A percentile compares a stretch with the other conserved stretches of the same genome.
Conservation (phyloP, 2,888 invertebrate genomes). For the Torymus aiolomorphi region DNA sequence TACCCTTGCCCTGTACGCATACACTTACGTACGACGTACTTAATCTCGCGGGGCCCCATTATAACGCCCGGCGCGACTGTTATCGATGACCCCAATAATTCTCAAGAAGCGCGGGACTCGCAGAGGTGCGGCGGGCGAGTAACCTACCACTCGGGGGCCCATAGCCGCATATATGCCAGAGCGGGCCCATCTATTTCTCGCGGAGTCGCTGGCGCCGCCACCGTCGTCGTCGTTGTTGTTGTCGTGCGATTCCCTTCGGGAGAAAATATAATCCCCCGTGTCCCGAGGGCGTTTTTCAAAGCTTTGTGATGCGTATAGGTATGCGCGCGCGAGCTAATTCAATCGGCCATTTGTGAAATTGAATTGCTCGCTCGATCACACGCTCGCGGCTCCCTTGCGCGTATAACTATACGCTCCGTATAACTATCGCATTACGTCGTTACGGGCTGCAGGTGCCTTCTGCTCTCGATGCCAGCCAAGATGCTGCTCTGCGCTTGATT, state of each 20-base stretch:
- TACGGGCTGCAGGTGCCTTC: no score
- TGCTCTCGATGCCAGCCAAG: no score
- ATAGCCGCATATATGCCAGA: no score
- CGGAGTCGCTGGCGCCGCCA: no score
- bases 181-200: no score
- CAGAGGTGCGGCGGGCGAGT: no score
- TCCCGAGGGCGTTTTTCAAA: not conserved
- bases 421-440: slow-evolving; percentile 21
- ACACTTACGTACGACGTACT: not conserved
- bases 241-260: no score
- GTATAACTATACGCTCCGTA: not conserved
- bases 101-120: not conserved
- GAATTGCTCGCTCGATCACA: slow-evolving; percentile 44
- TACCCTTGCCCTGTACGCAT: not conserved
- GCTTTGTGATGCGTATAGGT: not conserved
- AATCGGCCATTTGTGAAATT: slow-evolving; percentile 54
- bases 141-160: no score
- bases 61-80: not conserved
- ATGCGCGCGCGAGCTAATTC: slow-evolving; percentile 40
- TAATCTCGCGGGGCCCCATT: not conserved
- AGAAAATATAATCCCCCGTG: no score
- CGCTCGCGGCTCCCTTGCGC: not conserved
- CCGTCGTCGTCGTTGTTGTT: no score
- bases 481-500: no score
- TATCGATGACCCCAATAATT: not conserved